These are phyloP conservation scores for Willisornis vidua DNA, from an alignment of 2,113 vertebrate species.

Conservation along the genomic window DNA sequence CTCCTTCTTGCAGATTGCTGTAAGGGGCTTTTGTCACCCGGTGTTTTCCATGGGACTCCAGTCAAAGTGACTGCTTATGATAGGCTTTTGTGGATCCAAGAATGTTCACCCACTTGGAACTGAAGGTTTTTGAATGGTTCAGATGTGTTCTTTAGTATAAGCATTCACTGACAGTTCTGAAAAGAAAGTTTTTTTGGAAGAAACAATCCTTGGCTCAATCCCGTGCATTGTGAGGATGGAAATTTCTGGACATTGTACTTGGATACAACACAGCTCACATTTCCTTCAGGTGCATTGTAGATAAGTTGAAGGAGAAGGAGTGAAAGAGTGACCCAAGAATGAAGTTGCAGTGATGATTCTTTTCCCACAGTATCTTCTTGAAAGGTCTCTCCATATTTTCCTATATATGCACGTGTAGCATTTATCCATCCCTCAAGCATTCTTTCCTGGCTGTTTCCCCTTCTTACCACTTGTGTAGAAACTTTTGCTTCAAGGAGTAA, in stretches of 20 bases:
- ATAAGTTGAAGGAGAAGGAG: background rate
- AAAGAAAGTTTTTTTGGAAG: background rate
- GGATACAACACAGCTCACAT: background rate
- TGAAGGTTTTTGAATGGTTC: background rate
- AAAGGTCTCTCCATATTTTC: background rate
- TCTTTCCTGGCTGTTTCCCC: background rate
- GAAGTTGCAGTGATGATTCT: background rate
- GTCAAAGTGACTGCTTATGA: conserved; percentile 62
- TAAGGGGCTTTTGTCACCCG: conserved; percentile 84
- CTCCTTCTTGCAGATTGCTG: conserved; percentile 85
- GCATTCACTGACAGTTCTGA: background rate
- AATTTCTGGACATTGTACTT: background rate
- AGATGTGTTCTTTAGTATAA: background rate
- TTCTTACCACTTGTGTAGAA: background rate
- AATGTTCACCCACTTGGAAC: conserved; percentile 19
- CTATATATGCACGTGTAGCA: background rate
- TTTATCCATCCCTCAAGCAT: background rate
- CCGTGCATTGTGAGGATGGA: background rate
- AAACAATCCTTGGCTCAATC: background rate
- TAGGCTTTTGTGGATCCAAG: conserved; percentile 40
- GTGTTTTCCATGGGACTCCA: conserved; percentile 74
- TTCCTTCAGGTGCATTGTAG: background rate
- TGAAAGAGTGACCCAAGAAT: background rate
- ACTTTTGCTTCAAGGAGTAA: background rate
- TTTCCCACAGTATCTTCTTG: background rate